Base-by-base conservation (phyloP, 1,140 invertebrate species). In the Linepithema humile region DNA sequence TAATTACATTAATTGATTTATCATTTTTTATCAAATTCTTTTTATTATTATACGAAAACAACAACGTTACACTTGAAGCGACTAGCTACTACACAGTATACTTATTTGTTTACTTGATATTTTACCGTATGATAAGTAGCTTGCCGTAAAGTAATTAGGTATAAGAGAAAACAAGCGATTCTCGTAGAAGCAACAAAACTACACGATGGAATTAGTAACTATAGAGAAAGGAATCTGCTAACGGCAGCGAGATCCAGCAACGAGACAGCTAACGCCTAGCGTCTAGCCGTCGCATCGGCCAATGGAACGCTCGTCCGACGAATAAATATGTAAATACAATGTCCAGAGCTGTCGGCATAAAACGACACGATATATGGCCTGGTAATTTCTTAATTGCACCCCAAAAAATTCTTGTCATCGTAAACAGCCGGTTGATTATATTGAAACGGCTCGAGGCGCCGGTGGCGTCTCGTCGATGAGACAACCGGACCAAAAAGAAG, bases 361-460 rank as follows among this genome's bases (percentile, higher is more conserved):
- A 94, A 92, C 90, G 88, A 60, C 64, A 92, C 91, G 91, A 94
- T 94, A 94, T 94, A 94, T 91, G 93, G 90, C 84, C 89, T 85
- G 92, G 93, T 94, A 94, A 94, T 94, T 94, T 94, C 93, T 94
- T 94, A 94, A 94, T 94, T 94, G 92, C 92, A 89, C 85, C 73
- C 89, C 90, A 90, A 93, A 92, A 86, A 94, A 94, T 94, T 94
- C 93, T 92, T 94, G 92, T 94, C 93, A 93, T 93, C 92, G 91
- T 94, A 94, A 94, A 94, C 85, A 92, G 90, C 86, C 87, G 89
- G 87, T 91, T 92, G 92, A 93, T 93, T 92, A 89, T 88, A 89
- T 90, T 88, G 86, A 89, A 90, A 89, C 72, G 73, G 62, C 83
- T 73, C 40, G 69, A 89, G 90, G 92, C 92, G 91, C 89, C 89